Evolutionary conservation across 1,140 invertebrate species (phyloP), one percentile per base, ranked within the genome.

Genomic region (Zeugodacus cucurbitae): DNA sequence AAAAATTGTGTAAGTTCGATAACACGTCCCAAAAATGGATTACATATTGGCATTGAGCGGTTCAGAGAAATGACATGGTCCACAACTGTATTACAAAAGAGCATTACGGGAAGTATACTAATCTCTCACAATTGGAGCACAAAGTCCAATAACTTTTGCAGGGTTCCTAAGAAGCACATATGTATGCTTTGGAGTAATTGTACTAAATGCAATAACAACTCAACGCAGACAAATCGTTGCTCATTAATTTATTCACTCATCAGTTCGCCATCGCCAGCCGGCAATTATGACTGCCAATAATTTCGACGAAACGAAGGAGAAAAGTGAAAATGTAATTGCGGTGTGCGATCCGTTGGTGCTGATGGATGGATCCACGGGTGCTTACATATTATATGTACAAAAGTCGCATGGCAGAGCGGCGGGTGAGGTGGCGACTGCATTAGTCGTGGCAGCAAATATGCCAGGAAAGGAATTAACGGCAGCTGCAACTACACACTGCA

Each of bases 171-270:
- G 41, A 44, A 8, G 41, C 41, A 44, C 41, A 44, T 44, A 41
- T 41, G 20, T 74, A 74, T 41, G 32, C 22, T 34, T 67, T 34
- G 29, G 14, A 74, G n/a, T 17, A 22, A 29, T 59, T 29, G 2
- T 86, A 86, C 57, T 32, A 37, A 86, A 54, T 86, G 34, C 54
- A 86, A 86, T 59, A 86, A 54, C 10, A 22, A 86, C 44, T 48
- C 22, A 26, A 29, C 26, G 26, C 58, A 87, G 87, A 87, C 87
- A 87, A 87, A 87, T 87, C 41, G 87, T 87, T 87, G 87, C 87
- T 87, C 87, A 87, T 87, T 87, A 87, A 87, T 87, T 87, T 87
- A 87, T 87, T 87, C 87, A 87, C 87, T 87, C 87, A 87, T 87
- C 85, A 59, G 85, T 62, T 26, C 54, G 34, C 44, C 34, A 87